A percentile compares a stretch with the other conserved stretches of the same genome.
Evolutionary conservation across 2,888 invertebrate species (phyloP).

Genomic region (Drosophila borborema): DNA sequence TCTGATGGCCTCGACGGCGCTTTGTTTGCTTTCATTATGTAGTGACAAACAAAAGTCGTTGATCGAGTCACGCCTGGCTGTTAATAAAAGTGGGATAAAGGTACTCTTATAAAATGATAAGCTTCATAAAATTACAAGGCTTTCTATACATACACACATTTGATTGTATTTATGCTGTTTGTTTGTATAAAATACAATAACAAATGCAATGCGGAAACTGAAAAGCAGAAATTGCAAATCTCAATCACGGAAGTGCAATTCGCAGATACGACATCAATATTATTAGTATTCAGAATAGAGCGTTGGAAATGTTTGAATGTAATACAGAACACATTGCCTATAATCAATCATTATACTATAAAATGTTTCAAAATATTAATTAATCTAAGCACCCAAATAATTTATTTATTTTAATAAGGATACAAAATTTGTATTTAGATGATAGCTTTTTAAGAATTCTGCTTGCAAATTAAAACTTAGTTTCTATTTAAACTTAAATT

Average conservation of each 20-base stretch:
- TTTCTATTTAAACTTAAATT: not conserved
- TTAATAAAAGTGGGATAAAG: slow-evolving; percentile 32
- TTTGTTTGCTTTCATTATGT: slow-evolving; percentile 62
- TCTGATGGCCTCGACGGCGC: slow-evolving; percentile 50
- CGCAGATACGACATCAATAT: slow-evolving; percentile 15
- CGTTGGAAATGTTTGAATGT: not conserved
- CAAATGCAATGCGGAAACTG: slow-evolving; percentile 46
- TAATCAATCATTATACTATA: not conserved
- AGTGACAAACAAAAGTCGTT: slow-evolving; percentile 52
- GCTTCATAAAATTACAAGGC: slow-evolving; percentile 16
- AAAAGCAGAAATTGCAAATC: slow-evolving; percentile 18
- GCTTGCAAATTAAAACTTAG: not conserved
- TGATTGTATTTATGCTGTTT: not conserved
- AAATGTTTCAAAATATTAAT: not conserved
- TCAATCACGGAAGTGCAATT: slow-evolving; percentile 37
- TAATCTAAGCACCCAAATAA: not conserved
- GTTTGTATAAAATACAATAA: slow-evolving; percentile 20
- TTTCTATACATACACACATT: not conserved
- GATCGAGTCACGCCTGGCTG: slow-evolving; percentile 33
- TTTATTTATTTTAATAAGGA: not conserved
- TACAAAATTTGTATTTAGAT: not conserved
- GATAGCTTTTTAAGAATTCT: not conserved
- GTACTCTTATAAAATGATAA: slow-evolving; percentile 25
- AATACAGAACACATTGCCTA: not conserved
- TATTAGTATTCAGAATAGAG: slow-evolving; percentile 12